These are phyloP conservation scores for Anser cygnoides DNA, from an alignment of 2,113 vertebrate genomes.

Conservation along the genomic window DNA sequence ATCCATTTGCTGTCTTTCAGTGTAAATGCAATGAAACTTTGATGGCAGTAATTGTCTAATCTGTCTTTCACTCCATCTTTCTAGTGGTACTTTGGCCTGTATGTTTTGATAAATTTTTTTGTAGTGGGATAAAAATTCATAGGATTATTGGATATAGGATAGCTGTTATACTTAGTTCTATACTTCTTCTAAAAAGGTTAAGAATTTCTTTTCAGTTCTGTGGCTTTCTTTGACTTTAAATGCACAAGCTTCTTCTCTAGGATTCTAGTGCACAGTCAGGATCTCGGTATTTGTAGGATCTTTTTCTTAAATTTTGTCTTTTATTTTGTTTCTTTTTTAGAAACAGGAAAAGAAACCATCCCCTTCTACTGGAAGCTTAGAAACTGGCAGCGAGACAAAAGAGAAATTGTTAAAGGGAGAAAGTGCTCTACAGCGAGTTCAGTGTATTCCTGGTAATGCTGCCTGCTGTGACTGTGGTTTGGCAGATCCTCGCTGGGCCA, in stretches of 20 bases:
- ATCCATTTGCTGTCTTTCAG: not conserved
- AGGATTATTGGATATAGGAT: not conserved
- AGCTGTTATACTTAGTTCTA: not conserved
- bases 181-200: not conserved
- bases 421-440: conserved; percentile 89
- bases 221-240: not conserved
- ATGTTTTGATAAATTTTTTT: not conserved
- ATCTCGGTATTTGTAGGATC: not conserved
- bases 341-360: conserved; percentile 91
- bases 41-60: not conserved
- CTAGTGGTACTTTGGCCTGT: not conserved
- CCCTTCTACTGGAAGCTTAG: conserved; percentile 88
- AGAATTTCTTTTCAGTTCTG: not conserved
- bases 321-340: conserved; percentile 57
- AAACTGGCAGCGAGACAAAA: conserved; percentile 87
- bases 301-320: not conserved
- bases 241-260: not conserved
- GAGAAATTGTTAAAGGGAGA: conserved; percentile 92
- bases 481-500: conserved; percentile 95
- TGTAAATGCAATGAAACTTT: not conserved
- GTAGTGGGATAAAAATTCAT: not conserved
- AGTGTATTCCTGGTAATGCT: conserved; percentile 88
- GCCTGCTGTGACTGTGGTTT: conserved; percentile 93
- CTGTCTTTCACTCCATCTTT: not conserved
- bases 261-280: not conserved